phyloP scores from a whole-genome alignment of 2,113 vertebrate genomes.

The Urocolius indicus region DNA sequence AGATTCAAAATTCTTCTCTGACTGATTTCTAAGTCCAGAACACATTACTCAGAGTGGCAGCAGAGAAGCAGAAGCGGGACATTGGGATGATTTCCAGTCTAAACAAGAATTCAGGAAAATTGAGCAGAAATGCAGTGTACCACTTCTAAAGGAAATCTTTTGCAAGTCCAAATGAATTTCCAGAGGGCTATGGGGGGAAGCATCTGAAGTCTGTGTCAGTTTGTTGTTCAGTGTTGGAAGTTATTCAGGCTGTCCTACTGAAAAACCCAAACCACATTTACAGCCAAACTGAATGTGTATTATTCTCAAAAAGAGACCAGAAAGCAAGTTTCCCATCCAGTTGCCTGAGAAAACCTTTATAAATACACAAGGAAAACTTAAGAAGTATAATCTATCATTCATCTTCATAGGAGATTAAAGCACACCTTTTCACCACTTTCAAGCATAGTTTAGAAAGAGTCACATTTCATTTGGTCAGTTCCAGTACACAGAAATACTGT shows the following conservation, averaged over 20 bases:
- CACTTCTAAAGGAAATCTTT: constrained; percentile 34
- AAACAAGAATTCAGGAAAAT: not conserved
- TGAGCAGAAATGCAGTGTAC: not conserved
- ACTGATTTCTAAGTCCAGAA: not conserved
- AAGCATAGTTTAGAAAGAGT: not conserved
- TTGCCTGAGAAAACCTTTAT: not conserved
- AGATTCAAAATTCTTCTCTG: constrained; percentile 1
- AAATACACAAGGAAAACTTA: not conserved
- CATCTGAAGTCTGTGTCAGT: not conserved
- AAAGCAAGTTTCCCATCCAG: not conserved
- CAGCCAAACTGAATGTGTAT: not conserved
- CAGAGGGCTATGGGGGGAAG: not conserved
- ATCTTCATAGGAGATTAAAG: not conserved
- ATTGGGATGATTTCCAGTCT: constrained; percentile 5
- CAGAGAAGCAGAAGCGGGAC: not conserved
- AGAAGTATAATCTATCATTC: not conserved
- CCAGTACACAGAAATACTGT: not conserved
- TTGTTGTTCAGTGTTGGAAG: not conserved
- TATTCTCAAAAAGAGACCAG: not conserved
- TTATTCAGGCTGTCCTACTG: not conserved
- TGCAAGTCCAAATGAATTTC: constrained; percentile 17
- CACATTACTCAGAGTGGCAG: not conserved
- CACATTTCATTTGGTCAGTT: not conserved
- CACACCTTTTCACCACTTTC: not conserved
- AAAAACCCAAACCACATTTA: not conserved